Percentiles rank a stretch among this genome's conserved stretches.
Evolutionary conservation across 2,797 vertebrate species (phyloP).

Genomic region (Erpetoichthys calabaricus): DNA sequence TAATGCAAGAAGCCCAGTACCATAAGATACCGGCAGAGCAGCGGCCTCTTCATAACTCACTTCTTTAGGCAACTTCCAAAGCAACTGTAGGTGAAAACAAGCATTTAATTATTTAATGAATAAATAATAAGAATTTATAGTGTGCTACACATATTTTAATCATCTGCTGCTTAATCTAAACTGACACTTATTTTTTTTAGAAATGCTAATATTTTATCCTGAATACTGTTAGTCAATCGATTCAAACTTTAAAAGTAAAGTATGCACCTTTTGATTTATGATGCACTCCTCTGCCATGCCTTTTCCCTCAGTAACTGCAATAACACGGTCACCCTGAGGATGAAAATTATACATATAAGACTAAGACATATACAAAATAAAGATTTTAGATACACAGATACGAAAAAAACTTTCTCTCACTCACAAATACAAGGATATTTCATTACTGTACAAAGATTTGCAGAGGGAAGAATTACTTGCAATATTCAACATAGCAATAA

Average conservation of each 20-base stretch:
- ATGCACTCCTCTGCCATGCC: slow-evolving; percentile 13
- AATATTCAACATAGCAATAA: too few relatives aligned
- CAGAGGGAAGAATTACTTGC: too few relatives aligned
- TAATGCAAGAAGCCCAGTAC: slow-evolving; percentile 8
- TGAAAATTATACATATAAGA: too few relatives aligned
- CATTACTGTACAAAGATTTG: too few relatives aligned
- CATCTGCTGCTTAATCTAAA: too few relatives aligned
- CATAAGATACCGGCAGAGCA: slow-evolving; percentile 8
- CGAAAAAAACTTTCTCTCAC: too few relatives aligned
- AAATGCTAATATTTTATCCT: neutral
- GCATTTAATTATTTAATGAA: neutral
- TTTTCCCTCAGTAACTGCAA: slow-evolving; percentile 1
- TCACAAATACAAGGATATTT: too few relatives aligned
- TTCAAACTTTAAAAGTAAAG: neutral
- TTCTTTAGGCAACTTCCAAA: slow-evolving; percentile 7
- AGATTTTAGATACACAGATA: too few relatives aligned
- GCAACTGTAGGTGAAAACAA: slow-evolving; percentile 4
- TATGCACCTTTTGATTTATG: slow-evolving; percentile 10
- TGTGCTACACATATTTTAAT: neutral
- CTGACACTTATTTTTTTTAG: neutral
- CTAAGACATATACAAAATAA: too few relatives aligned
- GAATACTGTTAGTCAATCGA: neutral
- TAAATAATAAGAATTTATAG: neutral
- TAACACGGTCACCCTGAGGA: slow-evolving; percentile 12
- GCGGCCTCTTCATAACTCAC: slow-evolving; percentile 7